Base-by-base conservation (phyloP, 2,888 invertebrate genomes). In the Axea sp. region DNA sequence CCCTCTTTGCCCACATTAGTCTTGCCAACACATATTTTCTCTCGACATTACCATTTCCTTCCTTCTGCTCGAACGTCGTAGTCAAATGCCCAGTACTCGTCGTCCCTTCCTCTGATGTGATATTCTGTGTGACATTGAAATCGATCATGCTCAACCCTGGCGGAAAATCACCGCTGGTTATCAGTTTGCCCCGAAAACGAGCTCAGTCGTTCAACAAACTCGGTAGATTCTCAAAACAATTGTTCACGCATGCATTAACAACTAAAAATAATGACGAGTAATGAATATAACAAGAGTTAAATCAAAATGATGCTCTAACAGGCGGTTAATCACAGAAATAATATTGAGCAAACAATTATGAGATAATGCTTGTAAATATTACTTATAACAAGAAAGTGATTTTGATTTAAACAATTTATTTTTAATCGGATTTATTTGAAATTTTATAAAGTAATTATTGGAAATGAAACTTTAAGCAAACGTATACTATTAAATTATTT, bases 11-110 rank as follows among this genome's bases (percentile, higher is more conserved):
- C 43, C 35, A 31, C 65, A 65, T 69, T 41, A 45, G 59, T 67
- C 73, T 67, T 71, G 67, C 62, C 73, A 59, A 57, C 76, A 71
- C 76, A 67, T 71, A 76, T 71, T 71, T 73, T 71, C 73, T 55
- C 76, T 67, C 67, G 67, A 68, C 71, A 59, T 75, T 72, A 75
- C 75, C 74, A 69, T 75, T 75, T 71, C 65, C 74, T 75, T 55
- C 71, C 75, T 67, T 57, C 47, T 71, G 57, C 53, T 67, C 49
- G 65, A 75, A 69, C 60, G 60, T 41, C 17, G 37, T 45, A 55
- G 41, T 55, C 67, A 55, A 67, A 75, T 67, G 45, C 64, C 49
- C 39, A 7, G 31, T 19, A 31, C 60, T 68, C 55, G 11, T 71
- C 39, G 65, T 64, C 14, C 19, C 35, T 24, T 3, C 8, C 17